Evolutionary conservation across 2,113 vertebrate species (phyloP).

Genomic region (Misgurnus mizolepis): DNA sequence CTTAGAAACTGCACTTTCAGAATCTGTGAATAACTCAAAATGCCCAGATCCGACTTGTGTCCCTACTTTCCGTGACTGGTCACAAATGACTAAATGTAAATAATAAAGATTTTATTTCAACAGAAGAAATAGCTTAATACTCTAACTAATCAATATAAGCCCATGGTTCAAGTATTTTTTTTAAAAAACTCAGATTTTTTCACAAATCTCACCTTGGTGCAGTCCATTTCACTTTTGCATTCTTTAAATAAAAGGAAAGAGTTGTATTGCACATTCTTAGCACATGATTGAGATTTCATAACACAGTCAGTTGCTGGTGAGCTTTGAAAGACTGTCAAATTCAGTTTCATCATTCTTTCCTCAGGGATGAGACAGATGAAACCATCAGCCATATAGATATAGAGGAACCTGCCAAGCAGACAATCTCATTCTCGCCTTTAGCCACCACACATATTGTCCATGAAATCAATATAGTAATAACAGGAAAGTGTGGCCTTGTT

Average conservation of each 20-base stretch:
- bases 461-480: conserved; percentile 43
- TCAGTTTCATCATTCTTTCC: conserved; percentile 28
- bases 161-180: too few relatives aligned
- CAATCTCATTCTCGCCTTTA: conserved; percentile 37
- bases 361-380: conserved; percentile 7
- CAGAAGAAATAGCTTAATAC: too few relatives aligned
- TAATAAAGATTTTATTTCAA: too few relatives aligned
- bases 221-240: neutral
- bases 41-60: too few relatives aligned
- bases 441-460: conserved; percentile 8
- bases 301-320: neutral
- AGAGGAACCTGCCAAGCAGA: conserved; percentile 12
- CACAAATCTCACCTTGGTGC: too few relatives aligned
- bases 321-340: conserved; percentile 17
- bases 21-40: too few relatives aligned
- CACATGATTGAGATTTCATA: neutral
- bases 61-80: too few relatives aligned
- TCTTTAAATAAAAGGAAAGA: neutral
- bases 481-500: conserved; percentile 29
- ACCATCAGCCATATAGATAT: conserved; percentile 17
- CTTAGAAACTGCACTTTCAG: too few relatives aligned
- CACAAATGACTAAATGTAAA: too few relatives aligned
- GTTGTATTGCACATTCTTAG: neutral
- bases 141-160: too few relatives aligned
- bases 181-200: too few relatives aligned